Base-by-base conservation (phyloP, 30 jellyfish, hydroid and myxozoan species). In the Morbakka virulenta region DNA sequence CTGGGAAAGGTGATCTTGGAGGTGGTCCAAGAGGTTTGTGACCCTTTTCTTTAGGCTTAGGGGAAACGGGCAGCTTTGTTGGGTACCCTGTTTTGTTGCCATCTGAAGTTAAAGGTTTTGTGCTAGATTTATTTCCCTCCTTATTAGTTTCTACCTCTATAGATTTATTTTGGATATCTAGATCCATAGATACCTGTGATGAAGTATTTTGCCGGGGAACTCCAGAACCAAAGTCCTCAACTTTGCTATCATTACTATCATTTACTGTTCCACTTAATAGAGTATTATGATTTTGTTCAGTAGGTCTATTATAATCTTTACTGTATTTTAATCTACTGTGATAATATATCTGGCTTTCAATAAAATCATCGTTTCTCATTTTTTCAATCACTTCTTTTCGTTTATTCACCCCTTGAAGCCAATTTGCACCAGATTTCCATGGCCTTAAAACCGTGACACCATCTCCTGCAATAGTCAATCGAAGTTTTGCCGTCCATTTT, bases 341-440 rank as follows among this genome's bases (percentile, higher is more conserved):
- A 13, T n/a, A 11, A 79, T 91, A 91, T 11, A 70, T 64, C 64
- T 78, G 86, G 14, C 95, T 93, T 64, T 85, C 98, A 17, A 83
- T 67, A 50, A 85, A 91, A 68, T 85, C 91, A 67, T 91, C 96
- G 36, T 91, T 91, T 66, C 96, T 50, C 93, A 91, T 67, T 25
- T 33, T 14, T 33, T 85, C 96, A 3, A 91, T 81, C 0, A 85
- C 49, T 3, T 72, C 87, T 6, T 51, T 23, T 27, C 74, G 85
- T 41, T 66, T 63, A 47, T 84, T 85, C 26, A 49, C 74, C 22
- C 32, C 65, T 4, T 86, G 61, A 32, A 91, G 52, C 93, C 94
- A 85, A 50, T 91, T 91, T 14, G 94, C 32, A 13, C 97, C 99
- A 87, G 68, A 72, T 50, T 78, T 80, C 99, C 99, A 93, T 41